These are phyloP conservation scores for Oryzias melastigma DNA, from an alignment of 2,113 vertebrate genomes.

Conservation along the genomic window DNA sequence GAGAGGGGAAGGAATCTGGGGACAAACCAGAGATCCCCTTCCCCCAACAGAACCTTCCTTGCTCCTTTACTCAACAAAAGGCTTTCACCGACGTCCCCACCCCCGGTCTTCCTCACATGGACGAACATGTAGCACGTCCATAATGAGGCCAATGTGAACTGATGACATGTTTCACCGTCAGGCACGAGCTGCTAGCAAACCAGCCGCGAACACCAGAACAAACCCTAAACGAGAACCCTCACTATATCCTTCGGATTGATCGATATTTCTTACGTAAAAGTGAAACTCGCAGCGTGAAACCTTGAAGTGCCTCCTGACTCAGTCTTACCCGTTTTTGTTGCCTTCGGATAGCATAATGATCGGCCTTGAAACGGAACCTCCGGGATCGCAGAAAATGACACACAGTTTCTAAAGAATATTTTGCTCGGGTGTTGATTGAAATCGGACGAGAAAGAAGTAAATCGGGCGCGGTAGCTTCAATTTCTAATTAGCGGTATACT, in stretches of 20 bases:
- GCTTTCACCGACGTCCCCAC: constrained; percentile 45
- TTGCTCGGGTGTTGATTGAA: constrained; percentile 37
- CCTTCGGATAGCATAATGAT: constrained; percentile 80
- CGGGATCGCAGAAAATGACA: constrained; percentile 19
- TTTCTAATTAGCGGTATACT: constrained; percentile 59
- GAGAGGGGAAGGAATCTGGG: not conserved
- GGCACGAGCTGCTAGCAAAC: constrained; percentile 8
- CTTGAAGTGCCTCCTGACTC: constrained; percentile 52
- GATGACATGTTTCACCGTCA: constrained; percentile 33
- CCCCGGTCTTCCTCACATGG: constrained; percentile 63
- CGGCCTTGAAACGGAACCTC: constrained; percentile 50
- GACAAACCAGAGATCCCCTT: constrained; percentile 20
- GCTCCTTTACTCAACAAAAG: constrained; percentile 62
- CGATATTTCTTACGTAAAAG: constrained; percentile 15
- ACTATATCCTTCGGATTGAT: constrained; percentile 1
- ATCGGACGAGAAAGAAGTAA: constrained; percentile 21
- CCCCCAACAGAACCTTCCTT: constrained; percentile 19
- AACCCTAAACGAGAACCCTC: constrained; percentile 5
- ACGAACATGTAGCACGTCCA: constrained; percentile 42
- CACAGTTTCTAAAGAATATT: constrained; percentile 14
- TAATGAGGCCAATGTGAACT: constrained; percentile 46
- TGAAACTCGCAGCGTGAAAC: constrained; percentile 41
- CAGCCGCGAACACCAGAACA: not conserved
- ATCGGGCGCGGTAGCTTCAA: constrained; percentile 21
- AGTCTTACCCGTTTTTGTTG: constrained; percentile 83